phyloP scores from a whole-genome alignment of 1,140 invertebrate species.

The Drosophila pandora region DNA sequence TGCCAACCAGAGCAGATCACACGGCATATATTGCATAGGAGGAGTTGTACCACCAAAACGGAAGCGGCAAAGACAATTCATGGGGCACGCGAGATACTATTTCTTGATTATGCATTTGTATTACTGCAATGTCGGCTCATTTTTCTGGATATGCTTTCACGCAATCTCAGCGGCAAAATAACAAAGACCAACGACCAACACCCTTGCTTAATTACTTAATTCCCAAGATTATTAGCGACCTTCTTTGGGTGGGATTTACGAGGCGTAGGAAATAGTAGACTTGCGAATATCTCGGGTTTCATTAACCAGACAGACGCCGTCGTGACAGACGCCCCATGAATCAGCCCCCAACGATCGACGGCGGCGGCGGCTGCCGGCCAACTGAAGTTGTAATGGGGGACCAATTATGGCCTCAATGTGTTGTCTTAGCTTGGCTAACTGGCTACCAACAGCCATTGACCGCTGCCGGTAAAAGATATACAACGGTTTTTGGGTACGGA shows the following conservation, averaged over 20 bases:
- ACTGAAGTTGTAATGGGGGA: slow-evolving; percentile 63
- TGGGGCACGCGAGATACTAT: slow-evolving; percentile 53
- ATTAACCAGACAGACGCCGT: slow-evolving; percentile 16
- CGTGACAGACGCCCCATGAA: slow-evolving; percentile 42
- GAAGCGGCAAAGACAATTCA: slow-evolving; percentile 49
- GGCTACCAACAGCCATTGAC: slow-evolving; percentile 35
- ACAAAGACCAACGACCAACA: slow-evolving; percentile 7
- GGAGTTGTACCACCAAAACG: slow-evolving; percentile 27
- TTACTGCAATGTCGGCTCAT: slow-evolving; percentile 35
- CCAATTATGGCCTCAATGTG: slow-evolving; percentile 64
- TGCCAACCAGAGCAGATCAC: slow-evolving; percentile 75
- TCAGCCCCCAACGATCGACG: slow-evolving; percentile 28
- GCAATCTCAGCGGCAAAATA: slow-evolving; percentile 15
- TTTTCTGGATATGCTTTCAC: slow-evolving; percentile 37
- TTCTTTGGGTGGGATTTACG: slow-evolving; percentile 3
- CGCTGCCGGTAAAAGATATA: slow-evolving; percentile 11
- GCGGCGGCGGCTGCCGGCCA: slow-evolving; percentile 11
- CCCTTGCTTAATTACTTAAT: slow-evolving; percentile 1
- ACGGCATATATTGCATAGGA: slow-evolving; percentile 34
- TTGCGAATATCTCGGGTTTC: slow-evolving; percentile 12
- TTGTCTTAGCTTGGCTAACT: slow-evolving; percentile 20
- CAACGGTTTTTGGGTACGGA: slow-evolving; percentile 26
- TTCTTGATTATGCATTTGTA: slow-evolving; percentile 20
- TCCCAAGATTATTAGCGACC: slow-evolving; percentile 12
- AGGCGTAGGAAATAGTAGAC: background rate